Base-by-base conservation (phyloP, 2,113 vertebrate genomes). In the Monopterus albus region DNA sequence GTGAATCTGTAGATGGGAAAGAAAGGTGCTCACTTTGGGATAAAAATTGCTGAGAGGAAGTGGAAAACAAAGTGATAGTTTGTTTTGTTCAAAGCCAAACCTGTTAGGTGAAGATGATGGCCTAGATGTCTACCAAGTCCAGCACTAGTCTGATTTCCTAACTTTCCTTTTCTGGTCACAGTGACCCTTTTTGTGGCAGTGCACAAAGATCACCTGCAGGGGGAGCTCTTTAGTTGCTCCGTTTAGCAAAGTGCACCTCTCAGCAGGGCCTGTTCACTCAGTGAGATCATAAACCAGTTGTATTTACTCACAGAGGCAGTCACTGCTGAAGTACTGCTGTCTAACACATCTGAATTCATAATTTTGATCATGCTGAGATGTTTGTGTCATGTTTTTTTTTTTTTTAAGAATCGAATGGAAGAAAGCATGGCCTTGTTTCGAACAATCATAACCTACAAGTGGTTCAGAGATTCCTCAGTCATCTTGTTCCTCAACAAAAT, bases 401-500 rank as follows among this genome's bases (percentile, higher is more conserved):
- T 65, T 68, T 46, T 9, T 65, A 56, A 97, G 95, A 97, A 97
- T 72, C 92, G 93, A 52, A 96, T 96, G 95, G 94, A 96, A 89
- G 95, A 96, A 77, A 96, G 94, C 89, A 96, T 95, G 88, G 95
- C 95, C 49, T 88, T 97, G 89, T 96, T 97, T 90, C 94, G 91
- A 90, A 96, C 95, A 3, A 95, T 96, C 81, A 95, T 96, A 80
- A 95, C 90, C 51, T 96, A 95, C 49, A 88, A 93, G 38, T 98
- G 95, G 96, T 96, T 98, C 88, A 83, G 89, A 74, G 88, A 94
- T 14, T 95, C 94, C 14, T 96, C 96, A 0, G 88, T 96, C 78
- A 96, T 96, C 86, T 87, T 97, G 72, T 96, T 97, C 85, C 91
- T 97, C 81, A 98, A 96, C 83, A 96, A 96, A 89, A 96, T 94